Base-by-base conservation (phyloP, 2,797 vertebrate genomes). In the Eulemur coronatus region DNA sequence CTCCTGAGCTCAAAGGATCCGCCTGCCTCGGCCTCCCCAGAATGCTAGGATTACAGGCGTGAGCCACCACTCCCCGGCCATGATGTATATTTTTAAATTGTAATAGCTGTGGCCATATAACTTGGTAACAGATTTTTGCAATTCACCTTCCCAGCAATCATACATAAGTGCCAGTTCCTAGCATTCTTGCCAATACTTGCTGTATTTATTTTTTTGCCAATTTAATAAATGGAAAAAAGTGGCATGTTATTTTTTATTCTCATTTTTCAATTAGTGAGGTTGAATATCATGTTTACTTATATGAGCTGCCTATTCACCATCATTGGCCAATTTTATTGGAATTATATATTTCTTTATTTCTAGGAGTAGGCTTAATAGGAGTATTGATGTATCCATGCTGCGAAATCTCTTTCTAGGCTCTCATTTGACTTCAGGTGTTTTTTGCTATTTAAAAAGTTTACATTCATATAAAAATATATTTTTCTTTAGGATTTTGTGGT, bases 381-480 rank as follows among this genome's bases (percentile, higher is more conserved):
- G 30, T 79, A 88, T 79, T 63, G 46, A 61, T 28, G 13, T 35
- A 79, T 38, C 46, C 41, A 55, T 50, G 13, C 20, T 84, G 30
- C 28, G 91, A 91, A 87, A 78, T 55, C 13, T 38, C 28, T 65
- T 75, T n/a, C 80, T 80, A 50, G 20, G 46, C 43, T 76, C 57
- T 57, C 13, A 38, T 57, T 92, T 73, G 78, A 72, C 22, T 95
- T 48, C 10, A 70, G 12, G 1, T 52, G 41, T 8, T 33, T 75
- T 95, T 87, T 96, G 22, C 43, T 38, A 80, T 91, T 87, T 33
- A 70, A 61, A 84, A 80, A 38, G 59, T n/a, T 87, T 84, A 69
- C 86, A 48, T 67, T 46, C 8, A 30, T 41, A 72, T 41, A 38
- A n/a, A 63, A 41, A 8, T 28, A 28, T 73, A 28, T 55, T 67